A percentile compares a stretch with the other conserved stretches of the same genome.
phyloP scores from a whole-genome alignment of 2,797 vertebrate genomes.

The Dicrostonyx torquatus region DNA sequence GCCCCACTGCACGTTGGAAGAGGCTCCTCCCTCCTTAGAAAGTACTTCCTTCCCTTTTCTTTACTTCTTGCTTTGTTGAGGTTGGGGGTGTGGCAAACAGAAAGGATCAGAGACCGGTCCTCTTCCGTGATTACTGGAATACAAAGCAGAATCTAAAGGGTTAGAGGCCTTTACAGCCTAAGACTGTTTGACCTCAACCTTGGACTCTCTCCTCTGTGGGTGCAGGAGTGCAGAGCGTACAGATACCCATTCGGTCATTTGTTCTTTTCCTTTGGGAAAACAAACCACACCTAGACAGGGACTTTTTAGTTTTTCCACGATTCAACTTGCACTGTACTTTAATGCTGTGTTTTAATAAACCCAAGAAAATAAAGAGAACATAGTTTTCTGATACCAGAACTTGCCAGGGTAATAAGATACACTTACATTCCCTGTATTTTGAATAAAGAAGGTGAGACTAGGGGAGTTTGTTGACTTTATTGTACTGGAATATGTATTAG shows the following conservation, averaged over 20 bases:
- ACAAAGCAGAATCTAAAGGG: neutral
- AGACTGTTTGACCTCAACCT: conserved; percentile 12
- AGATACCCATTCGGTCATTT: neutral
- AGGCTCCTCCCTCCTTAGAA: neutral
- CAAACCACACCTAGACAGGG: conserved; percentile 29
- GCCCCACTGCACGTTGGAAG: neutral
- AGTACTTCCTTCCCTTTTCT: conserved; percentile 35
- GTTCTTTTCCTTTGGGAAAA: conserved; percentile 46
- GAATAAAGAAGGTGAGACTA: conserved; percentile 75
- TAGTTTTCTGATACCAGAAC: neutral
- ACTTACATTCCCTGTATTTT: conserved; percentile 58
- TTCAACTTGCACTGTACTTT: conserved; percentile 56
- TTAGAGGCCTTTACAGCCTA: conserved; percentile 16
- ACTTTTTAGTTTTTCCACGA: conserved; percentile 46
- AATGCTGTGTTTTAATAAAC: conserved; percentile 51
- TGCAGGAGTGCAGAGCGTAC: neutral
- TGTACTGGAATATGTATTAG: conserved; percentile 66
- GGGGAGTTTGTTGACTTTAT: conserved; percentile 77
- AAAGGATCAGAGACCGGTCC: neutral
- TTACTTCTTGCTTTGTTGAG: conserved; percentile 9
- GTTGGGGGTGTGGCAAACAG: neutral
- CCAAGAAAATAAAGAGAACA: conserved; percentile 63
- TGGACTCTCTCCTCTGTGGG: neutral
- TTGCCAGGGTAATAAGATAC: conserved; percentile 46
- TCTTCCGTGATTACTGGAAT: neutral